These are phyloP conservation scores for Poeciliopsis presidionis DNA, from an alignment of 2,797 vertebrate species.

Conservation along the genomic window DNA sequence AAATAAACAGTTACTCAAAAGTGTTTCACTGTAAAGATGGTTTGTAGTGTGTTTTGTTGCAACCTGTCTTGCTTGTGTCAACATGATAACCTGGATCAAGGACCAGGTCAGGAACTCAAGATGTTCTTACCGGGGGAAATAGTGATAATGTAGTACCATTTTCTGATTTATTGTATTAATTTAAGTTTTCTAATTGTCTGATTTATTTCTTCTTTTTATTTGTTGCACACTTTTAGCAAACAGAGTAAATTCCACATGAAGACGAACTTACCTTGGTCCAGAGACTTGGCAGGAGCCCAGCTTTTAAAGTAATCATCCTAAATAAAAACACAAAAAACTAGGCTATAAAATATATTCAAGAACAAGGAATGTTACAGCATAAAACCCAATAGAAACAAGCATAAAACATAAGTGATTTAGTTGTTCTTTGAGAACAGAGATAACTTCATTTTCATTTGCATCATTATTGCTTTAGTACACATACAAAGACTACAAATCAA, in stretches of 20 bases:
- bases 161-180: background rate
- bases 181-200: background rate
- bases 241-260: constrained; percentile 14
- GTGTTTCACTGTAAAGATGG: too few species aligned
- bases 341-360: constrained; percentile 41
- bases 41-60: too few species aligned
- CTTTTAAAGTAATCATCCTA: constrained; percentile 97
- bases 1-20: too few species aligned
- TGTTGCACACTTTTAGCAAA: background rate
- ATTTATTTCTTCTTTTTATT: background rate
- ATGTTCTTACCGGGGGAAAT: background rate
- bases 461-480: background rate
- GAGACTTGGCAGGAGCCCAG: constrained; percentile 92
- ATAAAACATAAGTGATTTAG: background rate
- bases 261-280: constrained; percentile 88
- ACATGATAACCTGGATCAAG: background rate
- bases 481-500: background rate
- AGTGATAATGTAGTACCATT: background rate
- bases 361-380: constrained; percentile 31
- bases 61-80: too few species aligned
- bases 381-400: constrained; percentile 21
- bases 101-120: background rate
- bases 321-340: constrained; percentile 52
- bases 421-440: background rate
- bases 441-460: background rate